Evolutionary conservation across 2,797 vertebrate species (phyloP), one percentile per base, ranked within the genome.

Genomic region (Hirundo rustica): DNA sequence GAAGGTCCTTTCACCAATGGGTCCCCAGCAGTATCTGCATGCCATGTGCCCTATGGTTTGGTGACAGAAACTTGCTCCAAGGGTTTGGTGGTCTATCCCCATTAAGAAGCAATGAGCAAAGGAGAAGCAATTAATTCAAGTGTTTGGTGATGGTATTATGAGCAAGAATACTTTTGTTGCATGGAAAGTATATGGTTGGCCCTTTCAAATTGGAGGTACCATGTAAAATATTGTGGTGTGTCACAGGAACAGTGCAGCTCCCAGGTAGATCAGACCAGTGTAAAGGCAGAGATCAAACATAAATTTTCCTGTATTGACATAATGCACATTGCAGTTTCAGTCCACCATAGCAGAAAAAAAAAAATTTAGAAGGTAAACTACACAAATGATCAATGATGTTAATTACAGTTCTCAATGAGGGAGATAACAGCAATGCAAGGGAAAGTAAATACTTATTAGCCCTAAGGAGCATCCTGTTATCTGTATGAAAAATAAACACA

Each of bases 401-500:
- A 95, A 95, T 96, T 96, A 88, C 82, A 81, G 48, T 83, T 81
- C 85, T 95, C 62, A 87, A 4, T 50, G 81, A 94, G 36, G 42
- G 45, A 93, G 55, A 92, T 93, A 93, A 93, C 78, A 86, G 89
- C 67, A 84, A 55, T 78, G 79, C 66, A 79, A 72, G 55, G 84
- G 45, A 91, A 92, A 92, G 72, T 88, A 97, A 88, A 95, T 84
- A 89, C 76, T 96, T 94, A 88, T 54, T 86, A 92, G 45, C 64
- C 70, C 76, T 86, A 61, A 93, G 73, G 45, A 95, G 83, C 95
- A 96, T 91, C 91, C 91, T 92, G 85, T 73, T 92, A 92, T 88
- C 91, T 94, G 60, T 73, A 93, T 86, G 76, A 86, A 94, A 96
- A 88, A 91, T 51, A 95, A 94, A 93, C 83, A 90, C 82, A 78